phyloP scores from a whole-genome alignment of 2,888 invertebrate species.

The Lasioglossum leucozonium region DNA sequence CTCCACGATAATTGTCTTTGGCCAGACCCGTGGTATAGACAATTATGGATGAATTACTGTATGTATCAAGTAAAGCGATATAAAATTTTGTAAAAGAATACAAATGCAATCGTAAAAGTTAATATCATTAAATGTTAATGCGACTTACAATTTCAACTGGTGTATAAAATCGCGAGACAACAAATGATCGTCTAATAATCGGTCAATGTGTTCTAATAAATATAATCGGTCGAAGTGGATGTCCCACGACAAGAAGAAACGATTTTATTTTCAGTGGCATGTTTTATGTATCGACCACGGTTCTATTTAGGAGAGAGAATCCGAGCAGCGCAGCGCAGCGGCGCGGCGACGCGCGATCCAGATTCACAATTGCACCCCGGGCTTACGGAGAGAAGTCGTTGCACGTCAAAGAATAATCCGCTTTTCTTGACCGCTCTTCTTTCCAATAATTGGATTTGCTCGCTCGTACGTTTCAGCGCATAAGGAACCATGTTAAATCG shows the following conservation, averaged over 20 bases:
- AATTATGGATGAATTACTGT: too few species aligned
- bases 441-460: constrained; percentile 72
- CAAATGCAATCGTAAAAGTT: too few species aligned
- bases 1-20: too few species aligned
- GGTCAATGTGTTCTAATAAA: background rate
- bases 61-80: too few species aligned
- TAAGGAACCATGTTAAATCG: constrained; percentile 69
- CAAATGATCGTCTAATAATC: background rate
- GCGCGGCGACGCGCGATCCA: constrained; percentile 15
- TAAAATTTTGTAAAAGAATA: too few species aligned
- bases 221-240: too few species aligned
- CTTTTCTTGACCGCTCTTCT: constrained; percentile 73
- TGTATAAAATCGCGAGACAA: background rate
- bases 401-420: constrained; percentile 72
- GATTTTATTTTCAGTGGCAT: background rate
- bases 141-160: too few species aligned
- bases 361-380: constrained; percentile 51
- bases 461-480: constrained; percentile 66
- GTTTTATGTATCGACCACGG: background rate
- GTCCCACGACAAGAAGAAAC: background rate
- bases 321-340: background rate
- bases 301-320: background rate
- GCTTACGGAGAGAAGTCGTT: constrained; percentile 57
- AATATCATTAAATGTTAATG: too few species aligned
- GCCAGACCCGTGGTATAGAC: too few species aligned